phyloP scores from a whole-genome alignment of 2,113 vertebrate species.

The Perca fluviatilis region DNA sequence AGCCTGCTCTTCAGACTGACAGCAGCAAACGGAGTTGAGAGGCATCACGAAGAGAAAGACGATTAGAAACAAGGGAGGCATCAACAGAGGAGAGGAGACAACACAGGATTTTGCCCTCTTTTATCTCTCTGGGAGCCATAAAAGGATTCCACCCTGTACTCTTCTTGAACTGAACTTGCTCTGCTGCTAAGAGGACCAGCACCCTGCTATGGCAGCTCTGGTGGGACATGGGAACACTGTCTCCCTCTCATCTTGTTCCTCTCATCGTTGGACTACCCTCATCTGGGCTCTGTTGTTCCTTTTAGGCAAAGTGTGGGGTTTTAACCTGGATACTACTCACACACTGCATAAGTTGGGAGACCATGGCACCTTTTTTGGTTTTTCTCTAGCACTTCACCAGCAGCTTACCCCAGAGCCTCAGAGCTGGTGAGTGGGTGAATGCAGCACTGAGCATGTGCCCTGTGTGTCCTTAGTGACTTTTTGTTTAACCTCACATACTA shows the following conservation, averaged over 20 bases:
- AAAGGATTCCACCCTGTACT: conserved; percentile 44
- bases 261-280: conserved; percentile 58
- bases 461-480: conserved; percentile 44
- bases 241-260: conserved; percentile 48
- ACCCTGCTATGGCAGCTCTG: conserved; percentile 74
- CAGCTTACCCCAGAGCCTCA: conserved; percentile 87
- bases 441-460: conserved; percentile 37
- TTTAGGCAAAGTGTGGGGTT: conserved; percentile 71
- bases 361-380: conserved; percentile 90
- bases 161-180: conserved; percentile 63
- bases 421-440: conserved; percentile 90
- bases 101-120: conserved; percentile 44
- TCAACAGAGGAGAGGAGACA: conserved; percentile 44
- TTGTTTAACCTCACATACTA: background rate
- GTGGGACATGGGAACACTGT: conserved; percentile 50
- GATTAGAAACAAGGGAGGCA: conserved; percentile 46
- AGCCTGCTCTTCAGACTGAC: conserved; percentile 82
- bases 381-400: conserved; percentile 92
- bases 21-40: conserved; percentile 80
- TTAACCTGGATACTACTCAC: conserved; percentile 91
- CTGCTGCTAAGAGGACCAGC: conserved; percentile 55
- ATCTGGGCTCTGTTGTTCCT: conserved; percentile 68
- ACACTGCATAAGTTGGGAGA: conserved; percentile 90
- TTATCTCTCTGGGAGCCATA: conserved; percentile 30
- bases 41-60: conserved; percentile 43